A percentile compares a stretch with the other conserved stretches of the same genome.
Evolutionary conservation across 2,888 invertebrate genomes (phyloP).

Genomic region (Limnephilus marmoratus): DNA sequence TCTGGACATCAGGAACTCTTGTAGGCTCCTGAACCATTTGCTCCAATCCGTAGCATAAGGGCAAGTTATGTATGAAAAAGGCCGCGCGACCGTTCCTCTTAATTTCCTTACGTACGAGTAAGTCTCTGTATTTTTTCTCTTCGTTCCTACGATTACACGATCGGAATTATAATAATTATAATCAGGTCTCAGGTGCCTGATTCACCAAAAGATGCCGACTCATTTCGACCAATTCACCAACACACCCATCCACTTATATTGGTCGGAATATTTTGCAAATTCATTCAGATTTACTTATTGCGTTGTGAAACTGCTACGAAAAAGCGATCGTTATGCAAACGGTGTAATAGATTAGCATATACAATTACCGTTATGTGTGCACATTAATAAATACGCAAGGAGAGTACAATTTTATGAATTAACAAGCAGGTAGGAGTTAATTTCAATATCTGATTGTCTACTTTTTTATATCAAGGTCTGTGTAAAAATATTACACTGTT

Average conservation of each 20-base stretch:
- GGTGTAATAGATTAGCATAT: background rate
- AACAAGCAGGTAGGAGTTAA: background rate
- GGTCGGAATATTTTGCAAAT: background rate
- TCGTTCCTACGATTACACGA: background rate
- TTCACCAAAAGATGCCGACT: slow-evolving; percentile 31
- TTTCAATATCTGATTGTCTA: background rate
- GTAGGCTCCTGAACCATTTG: too few relatives aligned
- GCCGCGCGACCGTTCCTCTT: too few relatives aligned
- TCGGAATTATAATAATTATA: background rate
- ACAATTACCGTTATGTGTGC: background rate
- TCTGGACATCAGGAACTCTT: too few relatives aligned
- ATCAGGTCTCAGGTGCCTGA: slow-evolving; percentile 17
- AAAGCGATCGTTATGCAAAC: background rate
- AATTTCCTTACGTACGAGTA: background rate
- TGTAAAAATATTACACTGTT: background rate
- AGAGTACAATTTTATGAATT: background rate
- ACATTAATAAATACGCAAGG: background rate
- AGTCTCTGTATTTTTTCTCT: background rate
- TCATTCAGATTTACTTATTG: slow-evolving; percentile 14
- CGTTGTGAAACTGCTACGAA: background rate
- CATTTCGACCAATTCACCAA: background rate
- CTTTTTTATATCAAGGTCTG: background rate
- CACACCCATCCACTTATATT: slow-evolving; percentile 25
- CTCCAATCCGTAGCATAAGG: too few relatives aligned
- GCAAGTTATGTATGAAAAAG: too few relatives aligned